Base-by-base conservation (phyloP, 2,113 vertebrate genomes). In the Climacteris rufus region DNA sequence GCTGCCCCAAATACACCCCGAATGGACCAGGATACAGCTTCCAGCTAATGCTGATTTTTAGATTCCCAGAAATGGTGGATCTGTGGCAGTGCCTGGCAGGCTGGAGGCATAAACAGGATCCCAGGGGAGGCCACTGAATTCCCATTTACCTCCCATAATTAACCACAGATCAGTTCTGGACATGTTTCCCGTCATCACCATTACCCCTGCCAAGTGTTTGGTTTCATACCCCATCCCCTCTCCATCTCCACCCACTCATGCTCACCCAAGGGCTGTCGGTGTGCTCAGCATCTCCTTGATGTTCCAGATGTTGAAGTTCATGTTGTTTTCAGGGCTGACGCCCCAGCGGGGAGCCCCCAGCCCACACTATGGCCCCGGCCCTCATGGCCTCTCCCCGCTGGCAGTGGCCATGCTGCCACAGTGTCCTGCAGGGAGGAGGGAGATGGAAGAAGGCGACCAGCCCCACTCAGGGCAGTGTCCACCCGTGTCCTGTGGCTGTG, bases 221-320 rank as follows among this genome's bases (percentile, higher is more conserved):
- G 45, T 53, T 37, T 63, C 25, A 61, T 9, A 33, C 10, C 31
- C 49, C 35, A 3, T 40, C 5, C 7, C 35, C 10, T 69, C 17
- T 42, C 40, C 40, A 33, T 37, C 8, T 74, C 10, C 44, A 68
- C 59, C 7, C 4, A 5, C 8, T 35, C 39, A 30, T 11, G 47
- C 96, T 97, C 49, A 99, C 99, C 98, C 98, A 1, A 94, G 94
- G 92, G 97, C 97, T 65, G 96, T 93, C 0, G 99, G 98, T 39
- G 98, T 98, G 94, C 82, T 99, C 94, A 99, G 90, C 97, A 99
- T 98, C 77, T 99, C 99, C 96, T 99, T 99, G 85, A 99, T 98
- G 94, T 98, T 99, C 98, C 98, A 99, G 35, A 98, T 16, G 17
- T 99, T 99, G 53, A 98, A 95, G 94, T 98, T 99, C 99, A 99